These are phyloP conservation scores for Drosophila melanogaster DNA, from an alignment of 1,140 invertebrate species.

Conservation along the genomic window Release_6_plus_ISO1_MT NT_033777.3:21583001-21583500, in stretches of 20 bases:
- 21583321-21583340: not conserved
- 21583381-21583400: not conserved
- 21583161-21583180: too few species aligned
- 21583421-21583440: conserved; percentile 4
- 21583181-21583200: too few species aligned
- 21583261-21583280: not conserved
- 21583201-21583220: not conserved
- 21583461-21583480: conserved; percentile 32
- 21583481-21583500: conserved; percentile 53
- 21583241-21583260: not conserved
- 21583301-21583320: not conserved
- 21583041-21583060: not conserved
- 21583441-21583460: conserved; percentile 11
- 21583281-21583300: not conserved
- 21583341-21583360: not conserved
- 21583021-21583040: conserved; percentile 13
- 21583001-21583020: conserved; percentile 62
- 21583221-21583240: not conserved
- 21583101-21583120: not conserved
- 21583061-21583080: not conserved
- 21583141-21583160: too few species aligned
- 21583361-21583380: not conserved
- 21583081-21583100: not conserved
- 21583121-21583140: not conserved
- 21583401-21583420: not conserved